Evolutionary conservation across 2,797 vertebrate genomes (phyloP), one percentile per base, ranked within the genome.

Genomic region (Rhabdomys pumilio): DNA sequence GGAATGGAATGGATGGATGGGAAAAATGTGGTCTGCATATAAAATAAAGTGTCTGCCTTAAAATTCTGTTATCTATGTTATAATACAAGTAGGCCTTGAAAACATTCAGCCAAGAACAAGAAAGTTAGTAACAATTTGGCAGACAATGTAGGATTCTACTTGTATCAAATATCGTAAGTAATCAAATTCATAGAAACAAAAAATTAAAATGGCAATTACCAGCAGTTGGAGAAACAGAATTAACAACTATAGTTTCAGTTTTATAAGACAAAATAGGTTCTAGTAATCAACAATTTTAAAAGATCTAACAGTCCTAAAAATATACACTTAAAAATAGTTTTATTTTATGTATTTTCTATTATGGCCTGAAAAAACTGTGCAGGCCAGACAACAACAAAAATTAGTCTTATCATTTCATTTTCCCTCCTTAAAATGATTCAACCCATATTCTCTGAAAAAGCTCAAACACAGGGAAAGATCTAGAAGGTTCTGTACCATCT

Each of bases 181-280:
- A 65, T 55, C 77, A 92, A 92, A 88, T 31, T 75, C 77, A 96
- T 1, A 90, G 63, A 82, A 86, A 91, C 29, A 63, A 72, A 94
- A 92, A 84, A 31, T 29, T 47, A 83, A 87, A 72, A 95, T 13
- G 38, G 41, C 57, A 29, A 47, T 50, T 63, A 44, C 19, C 44
- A 87, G 31, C 4, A 44, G 6, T 19, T 69, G 11, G 29, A 2
- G 65, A 91, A 81, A 61, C 69, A 67, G 19, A 90, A 47, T 67
- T 90, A n/a, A 96, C 84, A 38, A 29, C 61, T 63, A 73, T 6
- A 94, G 55, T 82, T 94, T 84, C 50, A 88, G 90, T 75, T 89
- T 85, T 61, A 41, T 44, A 80, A 69, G 12, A 53, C 61, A 19
- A 72, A 84, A 84, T 80, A 83, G 31, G 10, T 44, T 89, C 15